Base-by-base conservation (phyloP, 2,113 vertebrate species). In the Antechinus stuartii region DNA sequence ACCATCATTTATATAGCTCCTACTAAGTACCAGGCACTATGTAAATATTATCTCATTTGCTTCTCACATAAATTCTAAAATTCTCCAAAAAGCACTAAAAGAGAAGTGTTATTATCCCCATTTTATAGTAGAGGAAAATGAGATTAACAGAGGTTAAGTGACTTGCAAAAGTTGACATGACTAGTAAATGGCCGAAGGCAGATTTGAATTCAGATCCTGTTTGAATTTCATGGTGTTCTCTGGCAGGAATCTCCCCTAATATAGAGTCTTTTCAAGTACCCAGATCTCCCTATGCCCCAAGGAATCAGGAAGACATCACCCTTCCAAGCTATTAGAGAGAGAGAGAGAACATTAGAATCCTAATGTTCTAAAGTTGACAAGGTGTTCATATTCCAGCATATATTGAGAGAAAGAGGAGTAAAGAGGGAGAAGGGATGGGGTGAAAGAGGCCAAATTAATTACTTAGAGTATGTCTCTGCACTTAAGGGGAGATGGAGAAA, bases 391-490 rank as follows among this genome's bases (percentile, higher is more conserved):
- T 12, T 2, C 30, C 4, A 12, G 6, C n/a, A 57, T n/a, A 76
- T 35, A 76, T 2, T 2, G 68, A 76, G 19, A 68, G 30, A 68
- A 35, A 90, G 84, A 54, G 52, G 26, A 90, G 2, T 55, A 91
- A 96, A 68, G 0, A 53, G 10, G 61, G 57, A 91, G n/a, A 47
- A 91, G 1, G 8, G 27, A 61, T 91, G 55, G 55, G 53, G 30
- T 3, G 47, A 23, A 84, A 90, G 14, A 47, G 23, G 22, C 94
- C 90, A 61, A n/a, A 0, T 9, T 11, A 5, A 49, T 42, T 5
- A 10, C 53, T 52, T 57, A 57, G 25, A 91, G 90, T 93, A 94
- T 84, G n/a, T 84, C 12, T 90, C 54, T 94, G 90, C 12, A 90
- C 93, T 84, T 89, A 94, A 76, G 55, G 53, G 1, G 53, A 93